Evolutionary conservation across 2,113 vertebrate species (phyloP).

Genomic region (Notarius quadriscutis): DNA sequence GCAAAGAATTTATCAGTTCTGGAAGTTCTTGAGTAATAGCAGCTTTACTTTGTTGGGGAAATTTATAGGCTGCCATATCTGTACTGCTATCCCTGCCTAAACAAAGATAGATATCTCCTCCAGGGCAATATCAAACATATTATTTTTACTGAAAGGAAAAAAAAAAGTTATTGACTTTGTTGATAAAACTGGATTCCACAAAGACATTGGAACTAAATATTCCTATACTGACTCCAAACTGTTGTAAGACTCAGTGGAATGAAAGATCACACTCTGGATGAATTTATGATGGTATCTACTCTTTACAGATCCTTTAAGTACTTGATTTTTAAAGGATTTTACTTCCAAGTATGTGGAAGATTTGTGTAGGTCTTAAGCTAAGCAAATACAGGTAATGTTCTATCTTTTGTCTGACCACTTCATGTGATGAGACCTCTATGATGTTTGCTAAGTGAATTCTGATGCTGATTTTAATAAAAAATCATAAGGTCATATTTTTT

Average conservation of each 20-base stretch:
- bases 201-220: neutral
- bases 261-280: neutral
- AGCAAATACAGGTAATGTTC: neutral
- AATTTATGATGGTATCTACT: neutral
- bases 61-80: constrained; percentile 24
- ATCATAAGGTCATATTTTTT: neutral
- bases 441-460: neutral
- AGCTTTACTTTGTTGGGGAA: constrained; percentile 3
- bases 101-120: constrained; percentile 36
- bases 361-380: neutral
- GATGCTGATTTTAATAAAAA: neutral
- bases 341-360: neutral
- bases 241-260: neutral
- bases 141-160: constrained; percentile 1
- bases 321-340: neutral
- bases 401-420: neutral
- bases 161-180: neutral
- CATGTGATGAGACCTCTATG: neutral
- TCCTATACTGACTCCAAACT: neutral
- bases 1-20: constrained; percentile 14
- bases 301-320: neutral
- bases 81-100: constrained; percentile 3
- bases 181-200: neutral
- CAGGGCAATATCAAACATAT: constrained; percentile 25
- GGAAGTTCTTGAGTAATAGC: constrained; percentile 22